Evolutionary conservation across 2,113 vertebrate species (phyloP), one percentile per base, ranked within the genome.

Genomic region (Zingel zingel): DNA sequence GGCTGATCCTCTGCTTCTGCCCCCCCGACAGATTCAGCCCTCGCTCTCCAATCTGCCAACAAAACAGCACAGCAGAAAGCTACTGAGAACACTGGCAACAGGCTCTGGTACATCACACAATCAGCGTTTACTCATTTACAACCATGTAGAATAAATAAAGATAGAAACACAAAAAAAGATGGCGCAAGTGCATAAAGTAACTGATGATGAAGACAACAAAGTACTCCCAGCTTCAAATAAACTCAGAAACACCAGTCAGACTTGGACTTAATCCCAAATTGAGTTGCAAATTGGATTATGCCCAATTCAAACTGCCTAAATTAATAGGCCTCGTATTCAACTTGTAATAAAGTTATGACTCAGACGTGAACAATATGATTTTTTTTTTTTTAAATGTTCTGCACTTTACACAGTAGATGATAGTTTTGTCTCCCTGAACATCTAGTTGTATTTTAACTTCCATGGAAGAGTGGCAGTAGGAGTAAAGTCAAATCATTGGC

Each of bases 11-110:
- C 94, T 97, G 94, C 79, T 94, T 96, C 92, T 97, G 95, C 0
- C 95, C 95, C 48, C 95, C 96, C 0, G 96, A 96, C 71, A 97
- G 91, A 77, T 96, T 96, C 57, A 97, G 77, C 5, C 93, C 95
- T 30, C 94, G 88, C 82, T 97, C 95, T 30, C 96, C 94, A 3
- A 94, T 94, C 96, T 97, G 84, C 0, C 61, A 75, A 64, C 45
- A 80, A 61, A 36, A 48, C 73, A 88, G 6, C n/a, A 79, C 73
- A 88, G 6, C n/a, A 79, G 15, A 51, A 33, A 18, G 13, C 48
- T 27, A 2, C 3, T 14, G 4, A 61, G 16, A 59, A 6, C 25
- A 54, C 15, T 19, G 33, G 19, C 43, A 25, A 47, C 21, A 57
- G 3, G 9, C 16, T 62, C 25, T 69, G 57, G 21, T 27, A 59